Base-by-base conservation (phyloP, 92 coral and sea anemone genomes). In the Hydrozoanthus gracilis region DNA sequence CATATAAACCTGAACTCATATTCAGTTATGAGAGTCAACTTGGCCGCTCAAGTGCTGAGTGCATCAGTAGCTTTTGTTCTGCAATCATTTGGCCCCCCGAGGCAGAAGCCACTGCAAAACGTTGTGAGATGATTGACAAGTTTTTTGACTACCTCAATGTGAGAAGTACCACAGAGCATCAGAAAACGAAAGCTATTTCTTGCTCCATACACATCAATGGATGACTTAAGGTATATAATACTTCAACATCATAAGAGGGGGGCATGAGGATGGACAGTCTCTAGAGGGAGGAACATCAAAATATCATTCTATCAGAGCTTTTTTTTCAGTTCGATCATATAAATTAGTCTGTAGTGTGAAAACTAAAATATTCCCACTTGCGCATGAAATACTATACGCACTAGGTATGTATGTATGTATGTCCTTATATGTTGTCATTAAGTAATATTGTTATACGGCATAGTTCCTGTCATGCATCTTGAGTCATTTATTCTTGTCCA, bases 11-110 rank as follows among this genome's bases (percentile, higher is more conserved):
- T 92, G 74, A 90, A 60, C 68, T 17, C 91, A 3, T 93, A 93
- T 73, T 91, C 96, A 44, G 89, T 86, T 20, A 93, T 93, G 91
- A 61, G 96, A 45, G 96, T 91, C 4, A 93, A 91, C 84, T 92
- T 91, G 47, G 96, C 92, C 62, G 94, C 92, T 4, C 92, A 93
- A 77, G 96, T 93, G 47, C 62, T 91, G 67, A 93, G 96, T 77
- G 79, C 94, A 20, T 78, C 96, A 8, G 88, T 91, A 44, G 92
- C 92, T 17, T 68, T 88, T 10, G 96, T 91, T 20, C 89, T 91
- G 39, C 86, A 83, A 71, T 17, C 87, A 73, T 92, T 88, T 90
- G 92, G 95, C 89, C 95, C 54, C 88, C 88, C 51, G 92, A 89
- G 48, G 93, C 91, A 8, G 91, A 62, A 72, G 39, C 39, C 39